Conservation (phyloP, 2,888 invertebrate genomes). For the Drepana falcataria region DNA sequence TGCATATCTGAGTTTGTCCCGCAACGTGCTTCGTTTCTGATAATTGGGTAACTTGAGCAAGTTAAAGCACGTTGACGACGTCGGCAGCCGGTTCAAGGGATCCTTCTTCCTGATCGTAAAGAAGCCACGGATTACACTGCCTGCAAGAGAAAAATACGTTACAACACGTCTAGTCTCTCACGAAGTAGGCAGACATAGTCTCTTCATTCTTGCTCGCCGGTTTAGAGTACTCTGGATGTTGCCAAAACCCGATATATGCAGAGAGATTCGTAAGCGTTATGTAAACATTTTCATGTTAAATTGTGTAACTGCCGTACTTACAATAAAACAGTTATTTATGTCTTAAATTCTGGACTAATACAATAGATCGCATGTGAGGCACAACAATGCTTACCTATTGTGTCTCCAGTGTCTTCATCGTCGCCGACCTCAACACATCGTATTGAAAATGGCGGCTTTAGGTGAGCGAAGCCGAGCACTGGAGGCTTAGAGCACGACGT, state of each 20-base stretch:
- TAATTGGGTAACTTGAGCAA: constrained; percentile 98
- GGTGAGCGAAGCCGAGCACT: constrained; percentile 94
- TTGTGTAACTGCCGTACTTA: too few relatives aligned
- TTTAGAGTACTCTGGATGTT: too few relatives aligned
- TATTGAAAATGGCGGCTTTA: constrained; percentile 98
- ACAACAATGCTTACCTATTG: constrained; percentile 79
- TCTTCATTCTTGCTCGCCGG: too few relatives aligned
- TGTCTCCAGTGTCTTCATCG: constrained; percentile 95
- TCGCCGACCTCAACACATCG: constrained; percentile 99
- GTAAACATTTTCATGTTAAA: too few relatives aligned
- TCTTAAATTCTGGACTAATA: too few relatives aligned
- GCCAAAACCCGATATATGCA: too few relatives aligned
- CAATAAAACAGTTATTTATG: too few relatives aligned
- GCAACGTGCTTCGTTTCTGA: constrained; percentile 94
- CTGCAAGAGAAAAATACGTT: constrained; percentile 56
- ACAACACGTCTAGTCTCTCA: not conserved
- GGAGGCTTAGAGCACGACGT: constrained; percentile 99
- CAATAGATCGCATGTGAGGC: too few relatives aligned
- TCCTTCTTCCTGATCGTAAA: constrained; percentile 97
- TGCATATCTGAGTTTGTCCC: constrained; percentile 98
- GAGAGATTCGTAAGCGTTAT: too few relatives aligned
- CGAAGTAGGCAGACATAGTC: too few relatives aligned
- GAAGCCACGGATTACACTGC: constrained; percentile 98
- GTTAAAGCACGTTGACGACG: constrained; percentile 99
- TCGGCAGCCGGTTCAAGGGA: constrained; percentile 96